These are phyloP conservation scores for Charadrius vociferus DNA, from an alignment of 2,113 vertebrate species.

Conservation along the genomic window DNA sequence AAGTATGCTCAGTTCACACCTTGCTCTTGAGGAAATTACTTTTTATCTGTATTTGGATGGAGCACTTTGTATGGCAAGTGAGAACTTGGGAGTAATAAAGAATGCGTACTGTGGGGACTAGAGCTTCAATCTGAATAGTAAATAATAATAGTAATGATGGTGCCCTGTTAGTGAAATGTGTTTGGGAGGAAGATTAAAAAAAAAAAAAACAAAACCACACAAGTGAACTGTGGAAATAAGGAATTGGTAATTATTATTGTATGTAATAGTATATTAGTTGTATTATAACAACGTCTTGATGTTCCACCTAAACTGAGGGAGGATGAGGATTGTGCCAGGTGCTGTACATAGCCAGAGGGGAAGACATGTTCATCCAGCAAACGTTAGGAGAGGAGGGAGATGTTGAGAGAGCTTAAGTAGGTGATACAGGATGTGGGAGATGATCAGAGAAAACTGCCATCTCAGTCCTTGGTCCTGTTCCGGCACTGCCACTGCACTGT, in stretches of 20 bases:
- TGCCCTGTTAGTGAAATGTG: conserved; percentile 25
- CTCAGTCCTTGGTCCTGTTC: background rate
- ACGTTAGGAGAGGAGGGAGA: background rate
- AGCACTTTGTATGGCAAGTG: conserved; percentile 20
- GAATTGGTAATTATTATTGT: background rate
- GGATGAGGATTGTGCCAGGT: background rate
- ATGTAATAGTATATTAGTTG: background rate
- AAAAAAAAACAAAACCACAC: background rate
- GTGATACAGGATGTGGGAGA: background rate
- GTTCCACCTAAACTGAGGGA: background rate
- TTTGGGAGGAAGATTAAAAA: conserved; percentile 9
- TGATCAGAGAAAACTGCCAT: background rate
- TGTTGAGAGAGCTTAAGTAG: background rate
- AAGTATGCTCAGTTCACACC: conserved; percentile 70
- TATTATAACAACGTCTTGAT: background rate
- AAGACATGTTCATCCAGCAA: background rate
- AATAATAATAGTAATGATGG: conserved; percentile 65
- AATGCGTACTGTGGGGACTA: background rate
- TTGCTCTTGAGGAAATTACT: conserved; percentile 72
- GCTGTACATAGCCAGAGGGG: background rate
- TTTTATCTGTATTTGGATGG: conserved; percentile 60
- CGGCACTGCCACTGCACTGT: fast-evolving
- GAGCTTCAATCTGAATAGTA: conserved; percentile 52
- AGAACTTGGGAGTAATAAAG: conserved; percentile 59
- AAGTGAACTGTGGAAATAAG: background rate